phyloP scores from a whole-genome alignment of 2,888 invertebrate species.

The Zaprionus bogoriensis region DNA sequence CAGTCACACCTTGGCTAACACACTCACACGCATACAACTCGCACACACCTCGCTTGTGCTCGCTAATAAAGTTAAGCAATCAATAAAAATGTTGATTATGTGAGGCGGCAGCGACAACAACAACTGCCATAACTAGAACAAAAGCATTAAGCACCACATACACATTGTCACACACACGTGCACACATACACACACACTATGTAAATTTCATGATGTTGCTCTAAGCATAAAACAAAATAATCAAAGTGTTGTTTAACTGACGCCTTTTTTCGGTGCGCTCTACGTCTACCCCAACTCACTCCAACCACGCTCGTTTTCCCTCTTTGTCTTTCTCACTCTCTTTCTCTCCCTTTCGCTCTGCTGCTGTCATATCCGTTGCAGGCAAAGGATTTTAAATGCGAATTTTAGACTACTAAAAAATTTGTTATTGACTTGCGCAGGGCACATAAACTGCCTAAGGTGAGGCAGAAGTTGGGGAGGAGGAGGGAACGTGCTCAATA shows the following conservation, averaged over 20 bases:
- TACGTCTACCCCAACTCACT: not conserved
- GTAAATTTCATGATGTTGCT: conserved; percentile 43
- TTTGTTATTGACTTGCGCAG: conserved; percentile 33
- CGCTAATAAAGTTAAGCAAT: conserved; percentile 55
- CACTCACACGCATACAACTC: conserved; percentile 7
- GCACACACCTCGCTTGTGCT: conserved; percentile 18
- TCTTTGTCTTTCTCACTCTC: not conserved
- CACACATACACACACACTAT: conserved; percentile 14
- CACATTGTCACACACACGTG: conserved; percentile 4
- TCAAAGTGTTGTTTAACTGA: conserved; percentile 42
- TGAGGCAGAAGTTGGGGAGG: not conserved
- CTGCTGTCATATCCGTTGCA: not conserved
- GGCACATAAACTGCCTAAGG: not conserved
- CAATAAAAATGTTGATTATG: conserved; percentile 56
- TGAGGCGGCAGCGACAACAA: conserved; percentile 15
- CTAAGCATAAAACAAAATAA: conserved; percentile 39
- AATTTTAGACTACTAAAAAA: conserved; percentile 28
- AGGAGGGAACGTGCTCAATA: not conserved
- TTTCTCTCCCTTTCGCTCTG: not conserved
- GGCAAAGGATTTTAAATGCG: conserved; percentile 6
- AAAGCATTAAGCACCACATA: conserved; percentile 24
- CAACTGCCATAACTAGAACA: conserved; percentile 25
- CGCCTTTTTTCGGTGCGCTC: conserved; percentile 7
- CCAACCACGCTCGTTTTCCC: not conserved
- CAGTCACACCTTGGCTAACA: conserved; percentile 29